These are phyloP conservation scores for Trissolcus brochymenae DNA, from an alignment of 2,888 invertebrate species.

Conservation along the genomic window DNA sequence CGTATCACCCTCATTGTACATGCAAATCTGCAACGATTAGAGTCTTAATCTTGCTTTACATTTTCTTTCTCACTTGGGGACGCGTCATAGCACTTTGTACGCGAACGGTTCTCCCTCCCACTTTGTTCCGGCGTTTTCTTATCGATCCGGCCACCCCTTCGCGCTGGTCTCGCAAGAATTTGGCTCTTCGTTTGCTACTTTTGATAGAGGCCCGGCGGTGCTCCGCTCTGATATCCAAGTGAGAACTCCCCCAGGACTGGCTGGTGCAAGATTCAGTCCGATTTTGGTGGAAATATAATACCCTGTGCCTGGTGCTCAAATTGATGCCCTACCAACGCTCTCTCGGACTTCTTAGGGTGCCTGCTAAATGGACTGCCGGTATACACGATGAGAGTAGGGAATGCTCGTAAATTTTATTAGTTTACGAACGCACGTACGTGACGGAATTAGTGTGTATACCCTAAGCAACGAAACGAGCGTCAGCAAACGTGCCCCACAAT, in stretches of 20 bases:
- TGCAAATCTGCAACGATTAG: constrained; percentile 25
- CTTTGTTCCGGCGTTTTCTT: constrained; percentile 63
- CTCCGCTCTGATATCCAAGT: constrained; percentile 25
- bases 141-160: constrained; percentile 65
- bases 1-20: not conserved
- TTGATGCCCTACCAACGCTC: constrained; percentile 32
- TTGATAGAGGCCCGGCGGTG: constrained; percentile 51
- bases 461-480: constrained; percentile 45
- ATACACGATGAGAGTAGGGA: constrained; percentile 55
- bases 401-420: constrained; percentile 60
- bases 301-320: constrained; percentile 32
- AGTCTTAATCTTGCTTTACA: constrained; percentile 29
- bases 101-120: constrained; percentile 47
- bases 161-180: constrained; percentile 58
- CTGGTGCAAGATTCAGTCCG: constrained; percentile 51
- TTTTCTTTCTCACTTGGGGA: constrained; percentile 36
- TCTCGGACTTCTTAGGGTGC: constrained; percentile 49
- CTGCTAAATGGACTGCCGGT: constrained; percentile 55
- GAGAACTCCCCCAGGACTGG: constrained; percentile 53
- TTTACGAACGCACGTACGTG: constrained; percentile 59
- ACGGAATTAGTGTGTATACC: constrained; percentile 58
- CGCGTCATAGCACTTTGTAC: constrained; percentile 48
- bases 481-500: constrained; percentile 51
- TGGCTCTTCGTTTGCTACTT: constrained; percentile 58
- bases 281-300: constrained; percentile 57